Percentiles rank a stretch among this genome's conserved stretches.
Evolutionary conservation across 2,888 invertebrate genomes (phyloP).

Genomic region (Apamea crenata): DNA sequence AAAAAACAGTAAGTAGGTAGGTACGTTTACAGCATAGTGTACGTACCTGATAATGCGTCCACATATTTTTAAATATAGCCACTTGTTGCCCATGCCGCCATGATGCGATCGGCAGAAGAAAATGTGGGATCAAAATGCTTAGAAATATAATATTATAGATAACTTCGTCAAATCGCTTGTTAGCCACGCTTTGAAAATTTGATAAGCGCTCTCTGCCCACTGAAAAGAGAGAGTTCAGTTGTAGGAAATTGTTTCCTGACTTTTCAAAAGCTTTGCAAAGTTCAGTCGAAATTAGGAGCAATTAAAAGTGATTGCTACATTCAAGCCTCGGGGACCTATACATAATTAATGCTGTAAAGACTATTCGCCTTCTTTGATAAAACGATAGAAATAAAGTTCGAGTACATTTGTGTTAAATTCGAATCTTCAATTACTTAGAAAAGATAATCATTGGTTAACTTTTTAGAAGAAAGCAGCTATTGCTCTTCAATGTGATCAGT

Average conservation of each 20-base stretch:
- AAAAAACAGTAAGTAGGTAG: not conserved
- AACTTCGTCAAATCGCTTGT: constrained; percentile 93
- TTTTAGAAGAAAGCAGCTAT: not conserved
- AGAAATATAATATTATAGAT: constrained; percentile 94
- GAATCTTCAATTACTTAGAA: not conserved
- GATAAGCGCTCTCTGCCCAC: constrained; percentile 89
- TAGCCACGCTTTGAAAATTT: constrained; percentile 90
- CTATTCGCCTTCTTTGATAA: constrained; percentile 11
- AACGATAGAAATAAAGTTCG: constrained; percentile 18
- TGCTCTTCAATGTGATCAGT: not conserved
- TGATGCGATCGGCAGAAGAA: constrained; percentile 92
- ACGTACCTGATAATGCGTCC: constrained; percentile 93
- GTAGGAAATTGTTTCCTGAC: constrained; percentile 50
- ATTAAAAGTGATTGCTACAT: constrained; percentile 52
- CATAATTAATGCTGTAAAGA: constrained; percentile 9
- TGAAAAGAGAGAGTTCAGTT: constrained; percentile 69
- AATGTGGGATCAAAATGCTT: constrained; percentile 93
- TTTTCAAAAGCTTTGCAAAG: constrained; percentile 47
- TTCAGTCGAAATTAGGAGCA: constrained; percentile 47
- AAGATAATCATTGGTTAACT: not conserved
- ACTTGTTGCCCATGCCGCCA: constrained; percentile 93
- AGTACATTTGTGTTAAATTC: constrained; percentile 2
- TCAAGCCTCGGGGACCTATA: constrained; percentile 12
- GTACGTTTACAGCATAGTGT: not conserved
- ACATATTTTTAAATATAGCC: constrained; percentile 94